These are phyloP conservation scores for Drosophila meridionalis DNA, from an alignment of 2,888 invertebrate species.

Conservation along the genomic window DNA sequence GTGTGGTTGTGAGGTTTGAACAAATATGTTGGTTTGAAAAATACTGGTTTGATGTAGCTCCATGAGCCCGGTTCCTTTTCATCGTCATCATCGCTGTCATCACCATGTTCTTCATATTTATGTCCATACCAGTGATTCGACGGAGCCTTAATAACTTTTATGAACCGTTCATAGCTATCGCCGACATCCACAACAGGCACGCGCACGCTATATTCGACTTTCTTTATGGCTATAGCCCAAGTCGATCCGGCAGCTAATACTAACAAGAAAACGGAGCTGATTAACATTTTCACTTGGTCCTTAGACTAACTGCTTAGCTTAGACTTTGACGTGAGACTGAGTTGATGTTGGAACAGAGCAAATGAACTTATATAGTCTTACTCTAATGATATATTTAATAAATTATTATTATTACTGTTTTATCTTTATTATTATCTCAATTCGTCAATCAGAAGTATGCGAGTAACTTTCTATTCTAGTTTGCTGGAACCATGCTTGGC, in stretches of 20 bases:
- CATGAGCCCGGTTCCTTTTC: neutral
- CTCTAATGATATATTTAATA: neutral
- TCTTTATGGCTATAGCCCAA: neutral
- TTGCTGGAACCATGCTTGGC: neutral
- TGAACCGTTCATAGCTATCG: neutral
- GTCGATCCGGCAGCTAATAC: neutral
- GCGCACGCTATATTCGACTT: neutral
- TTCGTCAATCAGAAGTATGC: slow-evolving; percentile 15
- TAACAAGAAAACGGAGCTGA: slow-evolving; percentile 1
- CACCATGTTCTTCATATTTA: neutral
- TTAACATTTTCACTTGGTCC: slow-evolving; percentile 2
- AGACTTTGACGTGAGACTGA: slow-evolving; percentile 2
- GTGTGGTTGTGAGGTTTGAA: neutral
- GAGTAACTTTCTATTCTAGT: slow-evolving; percentile 22
- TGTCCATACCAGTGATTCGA: neutral
- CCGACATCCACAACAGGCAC: slow-evolving; percentile 16
- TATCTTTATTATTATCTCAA: slow-evolving; percentile 20
- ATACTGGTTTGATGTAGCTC: neutral
- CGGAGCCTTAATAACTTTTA: neutral
- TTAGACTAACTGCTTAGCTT: neutral
- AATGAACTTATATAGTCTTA: slow-evolving; percentile 7
- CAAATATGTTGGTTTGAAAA: neutral
- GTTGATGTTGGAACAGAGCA: neutral
- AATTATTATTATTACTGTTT: neutral
- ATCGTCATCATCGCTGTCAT: neutral